A percentile compares a stretch with the other conserved stretches of the same genome.
Conservation (phyloP, 2,797 vertebrate genomes). For the Pristis pectinata region DNA sequence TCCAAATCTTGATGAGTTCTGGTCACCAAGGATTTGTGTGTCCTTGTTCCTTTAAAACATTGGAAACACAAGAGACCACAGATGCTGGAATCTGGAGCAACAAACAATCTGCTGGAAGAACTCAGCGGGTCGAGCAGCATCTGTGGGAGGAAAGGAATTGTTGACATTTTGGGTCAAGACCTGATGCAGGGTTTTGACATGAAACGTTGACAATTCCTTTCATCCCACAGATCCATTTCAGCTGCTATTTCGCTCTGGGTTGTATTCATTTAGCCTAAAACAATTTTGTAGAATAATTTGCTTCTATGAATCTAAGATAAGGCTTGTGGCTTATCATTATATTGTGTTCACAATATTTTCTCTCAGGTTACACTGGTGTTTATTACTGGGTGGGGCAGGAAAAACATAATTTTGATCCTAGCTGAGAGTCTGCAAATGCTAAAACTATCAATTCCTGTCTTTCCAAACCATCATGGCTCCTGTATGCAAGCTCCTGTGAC, state of each 20-base stretch:
- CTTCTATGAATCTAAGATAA: background rate
- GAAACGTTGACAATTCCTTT: no score
- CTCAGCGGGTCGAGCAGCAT: no score
- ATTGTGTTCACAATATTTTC: background rate
- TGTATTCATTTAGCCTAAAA: background rate
- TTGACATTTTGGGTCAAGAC: no score
- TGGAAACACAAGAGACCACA: no score
- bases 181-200: no score
- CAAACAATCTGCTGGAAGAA: no score
- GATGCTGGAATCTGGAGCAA: no score
- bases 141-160: no score
- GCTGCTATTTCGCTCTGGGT: background rate
- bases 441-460: background rate
- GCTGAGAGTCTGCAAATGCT: background rate
- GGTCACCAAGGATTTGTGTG: background rate
- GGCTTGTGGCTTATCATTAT: no score
- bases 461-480: no score
- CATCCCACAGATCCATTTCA: background rate
- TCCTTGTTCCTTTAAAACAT: background rate
- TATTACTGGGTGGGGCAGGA: background rate
- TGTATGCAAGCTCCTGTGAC: background rate
- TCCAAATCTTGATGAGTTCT: background rate
- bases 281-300: background rate
- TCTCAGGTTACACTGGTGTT: background rate
- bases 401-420: background rate